Conservation (phyloP, 2,797 vertebrate species). For the Microcaecilia unicolor region DNA sequence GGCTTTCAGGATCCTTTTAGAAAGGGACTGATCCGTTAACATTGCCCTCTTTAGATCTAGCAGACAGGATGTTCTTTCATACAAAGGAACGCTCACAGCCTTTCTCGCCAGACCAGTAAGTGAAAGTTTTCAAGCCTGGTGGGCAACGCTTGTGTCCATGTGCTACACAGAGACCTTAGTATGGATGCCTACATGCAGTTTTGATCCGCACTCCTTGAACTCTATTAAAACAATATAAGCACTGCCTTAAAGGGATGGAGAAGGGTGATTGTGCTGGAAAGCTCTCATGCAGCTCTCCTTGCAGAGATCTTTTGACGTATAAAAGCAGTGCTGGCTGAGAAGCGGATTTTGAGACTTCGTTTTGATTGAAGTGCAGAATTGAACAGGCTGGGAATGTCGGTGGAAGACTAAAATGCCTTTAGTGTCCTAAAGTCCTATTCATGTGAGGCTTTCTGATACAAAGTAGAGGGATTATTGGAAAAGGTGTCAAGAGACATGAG, state of each 20-base stretch:
- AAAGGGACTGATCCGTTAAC: conserved; percentile 64
- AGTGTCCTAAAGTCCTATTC: conserved; percentile 72
- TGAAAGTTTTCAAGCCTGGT: conserved; percentile 71
- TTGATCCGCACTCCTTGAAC: conserved; percentile 78
- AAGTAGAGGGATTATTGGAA: conserved; percentile 68
- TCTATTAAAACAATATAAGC: conserved; percentile 84
- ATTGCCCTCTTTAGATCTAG: conserved; percentile 56
- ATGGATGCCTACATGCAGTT: conserved; percentile 75
- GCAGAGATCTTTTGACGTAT: conserved; percentile 56
- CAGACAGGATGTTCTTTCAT: conserved; percentile 54
- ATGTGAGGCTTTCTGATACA: conserved; percentile 66
- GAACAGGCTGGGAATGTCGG: conserved; percentile 66
- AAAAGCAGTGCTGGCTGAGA: conserved; percentile 64
- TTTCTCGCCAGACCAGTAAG: conserved; percentile 56
- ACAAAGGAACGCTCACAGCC: conserved; percentile 47
- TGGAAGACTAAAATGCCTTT: conserved; percentile 67
- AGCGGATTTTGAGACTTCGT: conserved; percentile 73
- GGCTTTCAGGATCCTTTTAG: conserved; percentile 59
- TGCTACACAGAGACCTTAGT: conserved; percentile 60
- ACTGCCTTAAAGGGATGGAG: too few species aligned
- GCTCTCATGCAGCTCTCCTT: conserved; percentile 66
- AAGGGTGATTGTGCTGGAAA: too few species aligned
- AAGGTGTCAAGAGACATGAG: conserved; percentile 62
- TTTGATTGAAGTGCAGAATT: conserved; percentile 75
- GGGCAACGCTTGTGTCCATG: conserved; percentile 62